phyloP scores from a whole-genome alignment of 2,888 invertebrate species.

The Ligdia adustata region DNA sequence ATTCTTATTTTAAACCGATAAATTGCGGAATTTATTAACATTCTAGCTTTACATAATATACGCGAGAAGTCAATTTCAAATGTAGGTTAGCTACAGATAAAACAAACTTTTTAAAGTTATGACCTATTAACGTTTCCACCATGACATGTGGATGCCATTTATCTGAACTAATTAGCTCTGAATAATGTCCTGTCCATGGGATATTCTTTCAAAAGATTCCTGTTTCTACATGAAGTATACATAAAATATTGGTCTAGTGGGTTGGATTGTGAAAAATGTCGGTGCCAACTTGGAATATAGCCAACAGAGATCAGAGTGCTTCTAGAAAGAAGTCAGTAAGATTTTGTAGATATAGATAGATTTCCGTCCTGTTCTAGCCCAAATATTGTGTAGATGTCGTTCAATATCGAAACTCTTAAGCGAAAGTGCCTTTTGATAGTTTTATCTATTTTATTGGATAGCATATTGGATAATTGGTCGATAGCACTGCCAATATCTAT shows the following conservation, averaged over 20 bases:
- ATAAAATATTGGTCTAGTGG: slow-evolving; percentile 34
- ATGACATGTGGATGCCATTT: slow-evolving; percentile 36
- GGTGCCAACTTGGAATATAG: slow-evolving; percentile 64
- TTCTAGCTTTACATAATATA: slow-evolving; percentile 28
- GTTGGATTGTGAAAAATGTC: slow-evolving; percentile 32
- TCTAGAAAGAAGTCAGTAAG: slow-evolving; percentile 43
- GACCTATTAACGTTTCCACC: slow-evolving; percentile 35
- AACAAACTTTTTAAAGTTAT: slow-evolving; percentile 35
- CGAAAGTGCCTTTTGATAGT: slow-evolving; percentile 4
- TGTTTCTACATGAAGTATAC: slow-evolving; percentile 28
- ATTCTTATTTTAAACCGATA: slow-evolving; percentile 32
- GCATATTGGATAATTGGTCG: slow-evolving; percentile 2
- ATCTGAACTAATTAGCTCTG: slow-evolving; percentile 41
- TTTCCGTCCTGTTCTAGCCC: slow-evolving; percentile 35
- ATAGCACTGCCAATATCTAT: slow-evolving; percentile 7
- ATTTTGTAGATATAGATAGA: too few species aligned
- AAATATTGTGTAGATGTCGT: background rate
- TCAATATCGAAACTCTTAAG: slow-evolving; percentile 10
- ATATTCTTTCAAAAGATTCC: slow-evolving; percentile 34
- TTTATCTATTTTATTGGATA: background rate
- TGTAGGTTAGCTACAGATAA: slow-evolving; percentile 34
- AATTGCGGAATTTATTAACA: slow-evolving; percentile 37
- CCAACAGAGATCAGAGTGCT: slow-evolving; percentile 52
- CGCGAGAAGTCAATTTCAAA: slow-evolving; percentile 36
- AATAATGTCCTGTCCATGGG: slow-evolving; percentile 27